Conservation (phyloP, 1,140 invertebrate species). For the Ips nitidus region DNA sequence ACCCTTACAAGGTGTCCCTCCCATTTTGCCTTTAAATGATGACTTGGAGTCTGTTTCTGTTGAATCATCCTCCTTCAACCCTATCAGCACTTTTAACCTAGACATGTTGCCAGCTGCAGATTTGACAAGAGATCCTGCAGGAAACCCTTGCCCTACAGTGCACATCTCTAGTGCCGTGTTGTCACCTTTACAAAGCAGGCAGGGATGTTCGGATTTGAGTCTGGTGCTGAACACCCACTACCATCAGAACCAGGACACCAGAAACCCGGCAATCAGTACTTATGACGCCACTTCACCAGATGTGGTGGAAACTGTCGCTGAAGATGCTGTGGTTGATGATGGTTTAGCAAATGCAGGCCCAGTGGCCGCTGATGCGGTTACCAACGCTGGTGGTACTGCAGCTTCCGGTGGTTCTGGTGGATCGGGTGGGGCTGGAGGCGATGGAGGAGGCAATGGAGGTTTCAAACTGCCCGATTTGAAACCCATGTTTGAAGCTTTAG, state of each 20-base stretch:
- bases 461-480: slow-evolving; percentile 46
- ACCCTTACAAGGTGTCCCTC: slow-evolving; percentile 36
- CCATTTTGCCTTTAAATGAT: slow-evolving; percentile 12
- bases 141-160: slow-evolving; percentile 42
- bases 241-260: slow-evolving; percentile 42
- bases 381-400: slow-evolving; percentile 8
- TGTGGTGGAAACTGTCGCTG: slow-evolving; percentile 16
- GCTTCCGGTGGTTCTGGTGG: slow-evolving; percentile 44
- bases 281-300: slow-evolving; percentile 34
- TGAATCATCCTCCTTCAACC: slow-evolving; percentile 16
- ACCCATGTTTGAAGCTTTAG: slow-evolving; percentile 44
- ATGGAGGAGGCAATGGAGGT: slow-evolving; percentile 49
- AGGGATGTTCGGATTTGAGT: slow-evolving; percentile 50
- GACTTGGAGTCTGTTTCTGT: slow-evolving; percentile 19
- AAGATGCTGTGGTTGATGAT: slow-evolving; percentile 11
- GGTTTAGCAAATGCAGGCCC: slow-evolving; percentile 22
- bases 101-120: slow-evolving; percentile 40
- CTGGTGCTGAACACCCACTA: slow-evolving; percentile 49
- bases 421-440: slow-evolving; percentile 49
- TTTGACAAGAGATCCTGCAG: slow-evolving; percentile 25
- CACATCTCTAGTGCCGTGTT: slow-evolving; percentile 45
- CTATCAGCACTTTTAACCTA: slow-evolving; percentile 42
- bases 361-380: slow-evolving; percentile 19
- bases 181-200: slow-evolving; percentile 36
- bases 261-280: slow-evolving; percentile 36